These are phyloP conservation scores for Pseudorhombus dupliciocellatus DNA, from an alignment of 2,113 vertebrate genomes.

Conservation along the genomic window DNA sequence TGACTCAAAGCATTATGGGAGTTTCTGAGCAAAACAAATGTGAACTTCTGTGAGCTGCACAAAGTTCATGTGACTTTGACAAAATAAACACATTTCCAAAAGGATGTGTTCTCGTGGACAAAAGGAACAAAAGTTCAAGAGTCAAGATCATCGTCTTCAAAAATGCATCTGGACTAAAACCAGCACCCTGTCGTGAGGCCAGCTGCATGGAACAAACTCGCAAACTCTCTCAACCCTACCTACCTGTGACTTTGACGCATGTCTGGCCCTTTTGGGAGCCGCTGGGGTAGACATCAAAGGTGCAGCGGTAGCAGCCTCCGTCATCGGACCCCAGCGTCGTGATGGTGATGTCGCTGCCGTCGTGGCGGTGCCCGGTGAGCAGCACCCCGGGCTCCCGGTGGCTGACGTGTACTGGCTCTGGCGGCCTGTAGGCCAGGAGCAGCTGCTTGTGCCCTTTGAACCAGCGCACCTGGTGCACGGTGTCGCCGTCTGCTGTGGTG, in stretches of 20 bases:
- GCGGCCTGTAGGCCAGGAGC: constrained; percentile 68
- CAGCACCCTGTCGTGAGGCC: neutral
- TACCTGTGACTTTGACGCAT: constrained; percentile 73
- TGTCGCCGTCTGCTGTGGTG: constrained; percentile 31
- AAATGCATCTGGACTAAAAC: neutral
- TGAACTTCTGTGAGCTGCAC: neutral
- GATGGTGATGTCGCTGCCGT: constrained; percentile 75
- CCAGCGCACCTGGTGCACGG: constrained; percentile 79
- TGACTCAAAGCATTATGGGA: constrained; percentile 24
- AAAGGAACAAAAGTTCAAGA: constrained; percentile 20
- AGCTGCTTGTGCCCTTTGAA: constrained; percentile 27
- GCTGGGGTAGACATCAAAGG: constrained; percentile 75
- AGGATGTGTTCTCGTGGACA: neutral
- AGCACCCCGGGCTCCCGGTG: constrained; percentile 42
- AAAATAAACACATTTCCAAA: constrained; percentile 15
- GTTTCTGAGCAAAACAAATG: constrained; percentile 17
- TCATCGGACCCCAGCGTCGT: constrained; percentile 36
- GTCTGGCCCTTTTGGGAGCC: constrained; percentile 67
- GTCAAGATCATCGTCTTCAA: neutral
- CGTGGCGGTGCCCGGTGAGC: constrained; percentile 29
- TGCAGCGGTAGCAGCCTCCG: constrained; percentile 79
- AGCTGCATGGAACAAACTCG: neutral
- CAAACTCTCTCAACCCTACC: constrained; percentile 10
- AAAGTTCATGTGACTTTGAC: neutral
- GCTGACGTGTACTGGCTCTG: constrained; percentile 19